Evolutionary conservation across 2,888 invertebrate species (phyloP).

Genomic region (Seira ritae): DNA sequence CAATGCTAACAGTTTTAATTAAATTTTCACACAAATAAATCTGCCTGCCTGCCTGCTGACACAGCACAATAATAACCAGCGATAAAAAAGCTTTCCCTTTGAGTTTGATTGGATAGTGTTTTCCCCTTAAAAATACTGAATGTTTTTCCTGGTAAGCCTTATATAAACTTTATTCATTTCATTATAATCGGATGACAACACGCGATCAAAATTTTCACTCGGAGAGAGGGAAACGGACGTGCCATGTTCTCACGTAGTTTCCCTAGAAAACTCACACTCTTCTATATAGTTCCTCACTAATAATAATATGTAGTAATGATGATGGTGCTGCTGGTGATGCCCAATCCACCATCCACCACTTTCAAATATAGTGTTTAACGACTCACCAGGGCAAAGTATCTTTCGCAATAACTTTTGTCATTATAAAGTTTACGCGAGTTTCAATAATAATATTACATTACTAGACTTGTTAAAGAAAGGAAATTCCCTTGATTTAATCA

Average conservation of each 20-base stretch:
- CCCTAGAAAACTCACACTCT: no score
- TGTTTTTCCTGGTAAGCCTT: no score
- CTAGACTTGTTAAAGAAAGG: constrained; percentile 22
- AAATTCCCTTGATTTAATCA: constrained; percentile 44
- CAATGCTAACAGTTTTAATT: constrained; percentile 41
- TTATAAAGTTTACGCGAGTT: not conserved
- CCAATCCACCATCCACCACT: no score
- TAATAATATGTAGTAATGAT: no score
- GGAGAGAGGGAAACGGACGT: not conserved
- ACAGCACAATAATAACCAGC: no score
- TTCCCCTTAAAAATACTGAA: not conserved
- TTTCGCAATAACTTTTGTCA: not conserved
- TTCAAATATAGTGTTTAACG: not conserved
- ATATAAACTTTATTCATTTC: no score
- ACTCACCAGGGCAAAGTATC: not conserved
- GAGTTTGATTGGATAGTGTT: constrained; percentile 37
- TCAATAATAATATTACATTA: not conserved
- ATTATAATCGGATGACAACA: constrained; percentile 40
- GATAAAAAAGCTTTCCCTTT: constrained; percentile 23
- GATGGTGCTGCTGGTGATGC: no score
- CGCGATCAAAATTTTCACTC: constrained; percentile 44
- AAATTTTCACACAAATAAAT: constrained; percentile 58
- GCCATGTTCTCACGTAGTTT: no score
- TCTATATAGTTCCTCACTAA: no score
- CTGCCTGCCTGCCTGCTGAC: constrained; percentile 4